phyloP scores from a whole-genome alignment of 2,888 invertebrate genomes.

The Lepidocyrtinus sp. region DNA sequence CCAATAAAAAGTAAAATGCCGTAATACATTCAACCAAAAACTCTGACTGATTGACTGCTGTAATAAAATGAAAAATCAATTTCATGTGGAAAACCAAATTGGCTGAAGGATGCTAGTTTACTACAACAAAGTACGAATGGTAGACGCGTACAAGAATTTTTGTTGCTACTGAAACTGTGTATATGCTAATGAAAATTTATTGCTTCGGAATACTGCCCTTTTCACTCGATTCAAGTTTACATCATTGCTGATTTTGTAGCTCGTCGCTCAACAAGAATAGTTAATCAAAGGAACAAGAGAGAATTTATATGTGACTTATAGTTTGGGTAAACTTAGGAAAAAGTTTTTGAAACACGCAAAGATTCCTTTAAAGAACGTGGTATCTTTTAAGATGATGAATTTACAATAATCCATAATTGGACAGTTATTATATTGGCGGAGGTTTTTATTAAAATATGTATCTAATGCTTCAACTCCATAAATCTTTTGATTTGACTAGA shows the following conservation, averaged over 20 bases:
- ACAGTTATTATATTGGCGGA: not conserved
- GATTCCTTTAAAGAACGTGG: not conserved
- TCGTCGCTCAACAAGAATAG: constrained; percentile 5
- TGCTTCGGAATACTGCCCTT: constrained; percentile 12
- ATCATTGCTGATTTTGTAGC: not conserved
- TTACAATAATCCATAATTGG: constrained; percentile 13
- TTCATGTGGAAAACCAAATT: not conserved
- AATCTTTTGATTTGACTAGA: constrained; percentile 3
- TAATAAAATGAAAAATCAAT: constrained; percentile 7
- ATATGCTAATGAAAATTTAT: constrained; percentile 54
- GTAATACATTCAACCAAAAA: not conserved
- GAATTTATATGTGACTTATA: not conserved
- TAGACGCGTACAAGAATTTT: too few relatives aligned
- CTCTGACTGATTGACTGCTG: constrained; percentile 1
- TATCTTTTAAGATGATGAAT: not conserved
- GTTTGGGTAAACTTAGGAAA: not conserved
- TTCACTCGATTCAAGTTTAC: not conserved
- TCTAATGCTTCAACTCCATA: not conserved
- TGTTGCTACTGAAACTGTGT: too few relatives aligned
- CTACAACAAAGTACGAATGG: not conserved
- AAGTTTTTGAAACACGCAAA: not conserved
- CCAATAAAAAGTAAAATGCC: not conserved
- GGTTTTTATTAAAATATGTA: not conserved
- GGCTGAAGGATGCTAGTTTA: not conserved
- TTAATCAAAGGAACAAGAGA: constrained; percentile 2